These are phyloP conservation scores for Coptodon rendalli DNA, from an alignment of 2,113 vertebrate genomes.

Conservation along the genomic window DNA sequence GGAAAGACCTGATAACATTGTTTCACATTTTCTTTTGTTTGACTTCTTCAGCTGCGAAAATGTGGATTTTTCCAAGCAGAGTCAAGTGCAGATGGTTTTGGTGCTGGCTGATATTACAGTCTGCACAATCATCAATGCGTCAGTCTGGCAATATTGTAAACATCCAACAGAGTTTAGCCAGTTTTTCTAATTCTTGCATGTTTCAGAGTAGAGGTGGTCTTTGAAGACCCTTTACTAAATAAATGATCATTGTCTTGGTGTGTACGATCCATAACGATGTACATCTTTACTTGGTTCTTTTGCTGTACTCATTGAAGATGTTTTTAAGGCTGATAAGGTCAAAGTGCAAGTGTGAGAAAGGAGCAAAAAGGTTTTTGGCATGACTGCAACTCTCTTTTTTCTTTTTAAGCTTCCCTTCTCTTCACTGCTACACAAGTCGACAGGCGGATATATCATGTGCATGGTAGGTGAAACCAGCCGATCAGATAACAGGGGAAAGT, in stretches of 20 bases:
- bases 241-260: neutral
- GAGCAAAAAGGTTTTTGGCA: neutral
- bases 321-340: neutral
- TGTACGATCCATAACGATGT: neutral
- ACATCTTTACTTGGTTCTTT: neutral
- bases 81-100: neutral
- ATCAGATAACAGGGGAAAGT: conserved; percentile 23
- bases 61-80: neutral
- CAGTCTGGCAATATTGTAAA: neutral
- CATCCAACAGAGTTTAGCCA: neutral
- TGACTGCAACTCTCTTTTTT: neutral
- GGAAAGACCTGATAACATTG: neutral
- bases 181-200: neutral
- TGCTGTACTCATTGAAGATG: neutral
- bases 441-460: neutral
- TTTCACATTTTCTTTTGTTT: neutral
- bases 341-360: neutral
- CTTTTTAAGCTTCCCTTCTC: neutral
- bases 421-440: neutral
- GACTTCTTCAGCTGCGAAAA: neutral
- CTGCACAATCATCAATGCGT: neutral
- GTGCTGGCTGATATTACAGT: neutral
- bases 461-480: conserved; percentile 6
- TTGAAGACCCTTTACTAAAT: neutral
- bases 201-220: neutral